These are phyloP conservation scores for Hemibagrus wyckioides DNA, from an alignment of 2,113 vertebrate species.

Conservation along the genomic window DNA sequence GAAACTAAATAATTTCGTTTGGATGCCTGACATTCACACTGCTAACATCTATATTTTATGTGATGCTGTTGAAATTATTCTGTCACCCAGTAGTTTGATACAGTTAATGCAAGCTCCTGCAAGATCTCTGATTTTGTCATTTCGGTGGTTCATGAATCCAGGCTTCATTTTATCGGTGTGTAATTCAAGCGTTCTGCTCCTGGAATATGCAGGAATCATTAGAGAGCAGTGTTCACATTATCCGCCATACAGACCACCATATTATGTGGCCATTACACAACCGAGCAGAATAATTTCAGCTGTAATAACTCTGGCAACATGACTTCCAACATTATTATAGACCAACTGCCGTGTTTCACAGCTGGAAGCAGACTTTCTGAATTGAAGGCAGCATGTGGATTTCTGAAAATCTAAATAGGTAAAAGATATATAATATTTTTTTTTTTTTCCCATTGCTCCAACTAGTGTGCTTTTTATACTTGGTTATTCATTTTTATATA, in stretches of 20 bases:
- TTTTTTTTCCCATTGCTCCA: background rate
- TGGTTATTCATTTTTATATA: background rate
- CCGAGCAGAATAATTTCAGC: background rate
- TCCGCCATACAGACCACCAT: background rate
- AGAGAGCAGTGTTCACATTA: background rate
- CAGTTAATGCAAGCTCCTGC: too few species aligned
- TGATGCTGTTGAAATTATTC: background rate
- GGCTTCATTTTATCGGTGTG: background rate
- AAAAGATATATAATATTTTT: background rate
- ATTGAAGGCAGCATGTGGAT: background rate
- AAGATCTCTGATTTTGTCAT: background rate
- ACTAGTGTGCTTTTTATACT: background rate
- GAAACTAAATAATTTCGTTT: background rate
- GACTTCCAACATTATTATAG: conserved; percentile 22
- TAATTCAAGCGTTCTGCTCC: background rate
- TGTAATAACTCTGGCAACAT: conserved; percentile 22
- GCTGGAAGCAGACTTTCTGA: background rate
- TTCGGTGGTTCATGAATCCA: background rate
- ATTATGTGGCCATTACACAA: background rate
- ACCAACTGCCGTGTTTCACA: conserved; percentile 10
- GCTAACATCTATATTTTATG: background rate
- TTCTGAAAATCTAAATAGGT: background rate
- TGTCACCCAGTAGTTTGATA: background rate
- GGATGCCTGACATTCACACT: background rate
- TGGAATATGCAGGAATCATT: conserved; percentile 9